Percentiles rank a stretch among this genome's conserved stretches.
phyloP scores from a whole-genome alignment of 2,797 vertebrate species.

The Pangasius larnaudii region DNA sequence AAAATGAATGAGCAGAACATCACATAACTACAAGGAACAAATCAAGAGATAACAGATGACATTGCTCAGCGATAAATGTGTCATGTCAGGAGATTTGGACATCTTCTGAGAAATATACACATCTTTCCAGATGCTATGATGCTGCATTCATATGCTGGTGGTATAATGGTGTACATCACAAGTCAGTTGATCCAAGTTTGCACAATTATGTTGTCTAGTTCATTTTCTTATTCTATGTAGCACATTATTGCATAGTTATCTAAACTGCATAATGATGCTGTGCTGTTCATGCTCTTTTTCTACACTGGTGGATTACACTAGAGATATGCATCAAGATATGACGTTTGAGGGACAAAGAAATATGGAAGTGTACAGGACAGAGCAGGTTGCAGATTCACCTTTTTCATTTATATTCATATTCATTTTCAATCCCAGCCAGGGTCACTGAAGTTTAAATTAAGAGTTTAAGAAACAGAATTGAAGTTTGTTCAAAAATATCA shows the following conservation, averaged over 20 bases:
- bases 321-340: neutral
- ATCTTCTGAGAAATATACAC: neutral
- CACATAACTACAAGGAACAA: constrained; percentile 8
- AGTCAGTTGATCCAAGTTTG: neutral
- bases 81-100: neutral
- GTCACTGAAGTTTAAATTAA: neutral
- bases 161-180: neutral
- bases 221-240: neutral
- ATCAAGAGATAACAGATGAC: constrained; percentile 18
- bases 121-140: neutral
- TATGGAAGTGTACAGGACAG: neutral
- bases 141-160: neutral
- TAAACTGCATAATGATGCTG: neutral
- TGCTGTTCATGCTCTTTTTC: neutral
- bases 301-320: neutral
- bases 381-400: neutral
- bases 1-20: constrained; percentile 15
- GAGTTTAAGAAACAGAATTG: neutral
- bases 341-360: neutral
- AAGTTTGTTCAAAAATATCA: neutral
- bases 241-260: neutral
- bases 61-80: neutral
- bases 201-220: neutral
- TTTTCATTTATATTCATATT: neutral
- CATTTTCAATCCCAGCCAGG: neutral